Conservation (phyloP, 1,140 invertebrate species). For the Pseudobourletiella spinata region DNA sequence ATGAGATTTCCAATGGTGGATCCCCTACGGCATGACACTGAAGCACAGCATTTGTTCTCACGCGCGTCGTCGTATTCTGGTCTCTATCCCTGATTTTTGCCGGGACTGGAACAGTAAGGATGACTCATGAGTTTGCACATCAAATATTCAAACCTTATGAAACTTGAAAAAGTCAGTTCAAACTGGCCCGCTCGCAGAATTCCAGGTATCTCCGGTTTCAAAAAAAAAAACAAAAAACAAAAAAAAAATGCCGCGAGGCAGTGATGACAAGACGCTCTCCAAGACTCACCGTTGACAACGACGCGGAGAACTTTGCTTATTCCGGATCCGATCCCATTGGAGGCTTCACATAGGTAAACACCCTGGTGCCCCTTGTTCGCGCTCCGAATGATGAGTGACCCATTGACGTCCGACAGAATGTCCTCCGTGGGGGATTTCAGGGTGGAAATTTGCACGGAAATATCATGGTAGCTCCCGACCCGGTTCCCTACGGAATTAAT, state of each 20-base stretch:
- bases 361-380: slow-evolving; percentile 45
- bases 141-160: too few species aligned
- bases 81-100: slow-evolving; percentile 39
- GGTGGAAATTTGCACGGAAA: slow-evolving; percentile 9
- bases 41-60: slow-evolving; percentile 42
- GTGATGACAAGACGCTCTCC: too few species aligned
- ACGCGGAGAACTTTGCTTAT: slow-evolving; percentile 50
- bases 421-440: slow-evolving; percentile 9
- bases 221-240: too few species aligned
- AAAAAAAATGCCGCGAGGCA: too few species aligned
- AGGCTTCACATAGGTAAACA: slow-evolving; percentile 49
- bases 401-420: slow-evolving; percentile 42
- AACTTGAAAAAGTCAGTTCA: too few species aligned
- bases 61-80: slow-evolving; percentile 37
- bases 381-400: slow-evolving; percentile 44
- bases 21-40: slow-evolving; percentile 46
- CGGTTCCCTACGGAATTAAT: slow-evolving; percentile 5
- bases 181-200: too few species aligned
- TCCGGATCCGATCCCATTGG: slow-evolving; percentile 48
- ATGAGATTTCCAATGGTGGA: slow-evolving; percentile 43
- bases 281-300: slow-evolving; percentile 48
- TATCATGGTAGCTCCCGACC: slow-evolving; percentile 36
- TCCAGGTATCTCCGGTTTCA: too few species aligned
- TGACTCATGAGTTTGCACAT: too few species aligned
- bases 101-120: slow-evolving; percentile 40